Conservation (phyloP, 2,888 invertebrate species). For the Gortyna flavago region DNA sequence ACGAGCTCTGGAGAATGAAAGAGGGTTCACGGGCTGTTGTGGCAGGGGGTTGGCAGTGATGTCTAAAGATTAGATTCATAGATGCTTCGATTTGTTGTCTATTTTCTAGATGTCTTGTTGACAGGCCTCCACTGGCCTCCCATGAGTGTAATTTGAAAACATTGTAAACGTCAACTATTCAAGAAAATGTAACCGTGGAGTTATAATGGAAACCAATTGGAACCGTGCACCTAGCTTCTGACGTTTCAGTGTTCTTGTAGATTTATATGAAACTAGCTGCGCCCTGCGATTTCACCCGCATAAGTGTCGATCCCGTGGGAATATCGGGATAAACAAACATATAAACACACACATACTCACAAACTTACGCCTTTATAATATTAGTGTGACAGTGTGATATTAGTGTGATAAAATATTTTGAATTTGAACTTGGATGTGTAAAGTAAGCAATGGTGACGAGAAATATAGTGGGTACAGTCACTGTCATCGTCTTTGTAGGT, state of each 20-base stretch:
- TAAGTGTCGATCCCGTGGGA: too few species aligned
- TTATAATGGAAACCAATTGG: neutral
- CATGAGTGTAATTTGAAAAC: neutral
- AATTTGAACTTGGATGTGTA: neutral
- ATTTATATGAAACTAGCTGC: neutral
- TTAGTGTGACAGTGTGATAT: too few species aligned
- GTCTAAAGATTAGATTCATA: neutral
- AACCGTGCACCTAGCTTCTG: neutral
- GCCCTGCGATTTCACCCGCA: too few species aligned
- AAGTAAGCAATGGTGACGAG: neutral
- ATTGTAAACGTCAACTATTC: neutral
- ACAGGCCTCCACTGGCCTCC: neutral
- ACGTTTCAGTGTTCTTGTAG: neutral
- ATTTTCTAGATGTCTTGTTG: neutral
- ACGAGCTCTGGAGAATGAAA: neutral
- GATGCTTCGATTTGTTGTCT: neutral
- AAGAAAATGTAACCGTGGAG: neutral
- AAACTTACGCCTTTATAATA: too few species aligned
- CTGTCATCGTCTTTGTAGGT: neutral
- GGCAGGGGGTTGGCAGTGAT: neutral
- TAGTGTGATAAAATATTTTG: neutral
- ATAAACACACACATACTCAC: too few species aligned
- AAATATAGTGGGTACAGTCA: neutral
- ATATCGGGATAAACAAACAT: too few species aligned
- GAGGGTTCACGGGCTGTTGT: neutral